Evolutionary conservation across 2,888 invertebrate genomes (phyloP).

Genomic region (Amphipyra tragopoginis): DNA sequence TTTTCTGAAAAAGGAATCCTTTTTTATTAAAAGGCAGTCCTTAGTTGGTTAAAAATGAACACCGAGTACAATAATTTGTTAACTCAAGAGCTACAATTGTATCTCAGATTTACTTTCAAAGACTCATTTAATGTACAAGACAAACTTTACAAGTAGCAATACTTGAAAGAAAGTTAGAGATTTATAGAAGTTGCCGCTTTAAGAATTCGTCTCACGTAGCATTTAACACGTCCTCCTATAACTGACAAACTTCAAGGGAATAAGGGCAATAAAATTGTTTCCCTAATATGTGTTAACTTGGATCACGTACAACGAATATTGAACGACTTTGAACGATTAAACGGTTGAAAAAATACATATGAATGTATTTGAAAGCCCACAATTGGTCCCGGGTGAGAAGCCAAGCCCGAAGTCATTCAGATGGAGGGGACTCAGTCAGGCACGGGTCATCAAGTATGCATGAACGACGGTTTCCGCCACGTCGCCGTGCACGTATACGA

Average conservation of each 20-base stretch:
- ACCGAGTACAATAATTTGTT: constrained; percentile 22
- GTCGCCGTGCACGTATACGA: constrained; percentile 52
- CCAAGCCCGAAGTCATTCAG: constrained; percentile 54
- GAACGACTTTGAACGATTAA: constrained; percentile 25
- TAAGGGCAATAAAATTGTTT: constrained; percentile 39
- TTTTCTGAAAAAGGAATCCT: too few species aligned
- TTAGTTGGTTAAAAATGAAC: too few species aligned
- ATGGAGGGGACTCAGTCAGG: constrained; percentile 63
- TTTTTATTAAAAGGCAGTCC: too few species aligned
- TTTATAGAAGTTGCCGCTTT: constrained; percentile 28
- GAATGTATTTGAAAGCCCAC: constrained; percentile 42
- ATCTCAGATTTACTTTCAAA: constrained; percentile 15
- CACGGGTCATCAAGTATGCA: constrained; percentile 76
- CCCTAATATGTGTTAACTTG: constrained; percentile 36
- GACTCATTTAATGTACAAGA: constrained; percentile 31
- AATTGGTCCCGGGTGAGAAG: constrained; percentile 56
- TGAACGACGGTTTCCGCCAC: constrained; percentile 74
- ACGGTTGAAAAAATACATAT: constrained; percentile 31
- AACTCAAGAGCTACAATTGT: constrained; percentile 21
- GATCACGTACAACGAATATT: constrained; percentile 47
- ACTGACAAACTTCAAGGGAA: constrained; percentile 46
- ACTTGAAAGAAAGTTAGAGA: constrained; percentile 32
- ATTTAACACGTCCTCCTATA: constrained; percentile 47
- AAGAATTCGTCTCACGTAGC: constrained; percentile 57
- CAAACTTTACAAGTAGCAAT: constrained; percentile 23